phyloP scores from a whole-genome alignment of 2,888 invertebrate species.

The Hypomecis atomaria region DNA sequence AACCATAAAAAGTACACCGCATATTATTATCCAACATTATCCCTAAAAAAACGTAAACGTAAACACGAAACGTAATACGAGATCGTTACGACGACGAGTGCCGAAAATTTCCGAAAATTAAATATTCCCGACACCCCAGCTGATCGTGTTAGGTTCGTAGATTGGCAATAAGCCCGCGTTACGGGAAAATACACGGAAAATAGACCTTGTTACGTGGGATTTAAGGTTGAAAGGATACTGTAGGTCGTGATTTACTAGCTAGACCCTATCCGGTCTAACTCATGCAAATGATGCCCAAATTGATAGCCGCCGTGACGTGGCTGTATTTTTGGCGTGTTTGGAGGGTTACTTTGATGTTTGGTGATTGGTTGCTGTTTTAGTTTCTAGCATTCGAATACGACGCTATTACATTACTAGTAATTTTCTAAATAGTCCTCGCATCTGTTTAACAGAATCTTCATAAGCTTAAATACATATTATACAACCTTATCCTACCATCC shows the following conservation, averaged over 20 bases:
- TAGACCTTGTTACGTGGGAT: conserved; percentile 5
- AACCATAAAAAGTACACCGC: conserved; percentile 14
- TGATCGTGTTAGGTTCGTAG: conserved; percentile 80
- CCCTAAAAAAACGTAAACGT: conserved; percentile 30
- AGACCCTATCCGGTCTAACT: conserved; percentile 51
- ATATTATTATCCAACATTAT: conserved; percentile 27
- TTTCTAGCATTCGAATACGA: neutral
- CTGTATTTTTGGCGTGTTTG: conserved; percentile 18
- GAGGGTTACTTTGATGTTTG: neutral
- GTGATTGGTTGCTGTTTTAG: neutral
- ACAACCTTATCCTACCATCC: no score
- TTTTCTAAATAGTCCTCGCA: no score
- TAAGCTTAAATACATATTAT: no score
- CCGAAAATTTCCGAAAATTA: conserved; percentile 74
- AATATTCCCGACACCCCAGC: conserved; percentile 70
- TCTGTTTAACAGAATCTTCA: no score
- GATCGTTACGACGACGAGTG: conserved; percentile 56
- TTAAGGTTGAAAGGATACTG: conserved; percentile 15
- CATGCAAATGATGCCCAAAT: conserved; percentile 66
- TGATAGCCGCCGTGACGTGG: conserved; percentile 53
- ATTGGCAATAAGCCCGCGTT: conserved; percentile 75
- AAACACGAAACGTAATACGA: conserved; percentile 47
- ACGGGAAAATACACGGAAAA: conserved; percentile 31
- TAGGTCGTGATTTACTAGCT: conserved; percentile 24
- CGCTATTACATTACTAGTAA: no score